Percentiles rank a stretch among this genome's conserved stretches.
Evolutionary conservation across 2,888 invertebrate species (phyloP).

Genomic region (Steinernema carpocapsae): DNA sequence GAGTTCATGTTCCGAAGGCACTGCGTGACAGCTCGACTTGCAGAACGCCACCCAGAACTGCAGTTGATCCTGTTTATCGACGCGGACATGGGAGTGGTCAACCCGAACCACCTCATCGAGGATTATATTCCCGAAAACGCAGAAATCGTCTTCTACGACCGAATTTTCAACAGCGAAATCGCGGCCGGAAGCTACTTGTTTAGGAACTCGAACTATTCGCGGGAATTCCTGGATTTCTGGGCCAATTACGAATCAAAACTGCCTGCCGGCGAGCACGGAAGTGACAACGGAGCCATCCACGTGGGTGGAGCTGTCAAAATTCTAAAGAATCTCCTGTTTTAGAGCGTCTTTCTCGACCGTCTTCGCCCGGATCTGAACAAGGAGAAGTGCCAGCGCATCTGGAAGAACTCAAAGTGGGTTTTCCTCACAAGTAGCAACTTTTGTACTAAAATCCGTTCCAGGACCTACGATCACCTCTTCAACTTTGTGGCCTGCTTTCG

Average conservation of each 20-base stretch:
- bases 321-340: too few relatives aligned
- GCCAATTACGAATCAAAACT: neutral
- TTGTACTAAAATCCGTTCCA: neutral
- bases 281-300: slow-evolving; percentile 21
- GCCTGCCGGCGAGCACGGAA: neutral
- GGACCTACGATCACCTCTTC: neutral
- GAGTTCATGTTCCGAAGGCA: neutral
- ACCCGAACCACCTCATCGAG: slow-evolving; percentile 41
- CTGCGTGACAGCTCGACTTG: neutral
- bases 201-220: slow-evolving; percentile 4
- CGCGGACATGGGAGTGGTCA: slow-evolving; percentile 1
- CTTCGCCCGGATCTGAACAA: slow-evolving; percentile 8
- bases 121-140: slow-evolving; percentile 39
- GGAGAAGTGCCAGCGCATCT: neutral
- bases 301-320: neutral
- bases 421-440: neutral
- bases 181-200: slow-evolving; percentile 48
- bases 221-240: neutral
- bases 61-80: neutral
- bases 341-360: slow-evolving; percentile 24
- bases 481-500: neutral
- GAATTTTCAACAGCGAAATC: slow-evolving; percentile 57
- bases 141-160: slow-evolving; percentile 52
- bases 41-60: neutral
- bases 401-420: neutral